A percentile compares a stretch with the other conserved stretches of the same genome.
These are phyloP conservation scores for Acanthurus lineatus DNA, from an alignment of 2,797 vertebrate species.

Conservation along the genomic window DNA sequence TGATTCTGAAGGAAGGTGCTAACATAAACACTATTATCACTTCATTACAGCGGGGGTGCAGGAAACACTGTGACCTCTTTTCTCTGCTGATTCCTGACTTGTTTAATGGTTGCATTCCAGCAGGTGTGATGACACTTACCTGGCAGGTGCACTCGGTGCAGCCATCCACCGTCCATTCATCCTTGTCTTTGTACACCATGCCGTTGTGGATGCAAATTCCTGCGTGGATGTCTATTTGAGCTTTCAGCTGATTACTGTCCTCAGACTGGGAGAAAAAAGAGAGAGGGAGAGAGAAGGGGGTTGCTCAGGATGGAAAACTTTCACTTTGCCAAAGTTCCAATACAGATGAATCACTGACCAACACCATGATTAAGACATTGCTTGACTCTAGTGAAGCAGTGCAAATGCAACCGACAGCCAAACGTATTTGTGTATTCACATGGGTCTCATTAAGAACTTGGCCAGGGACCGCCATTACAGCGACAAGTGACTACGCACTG, in stretches of 20 bases:
- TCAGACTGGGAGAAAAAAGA: slow-evolving; percentile 80
- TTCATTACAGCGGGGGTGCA: slow-evolving; percentile 45
- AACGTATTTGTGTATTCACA: slow-evolving; percentile 84
- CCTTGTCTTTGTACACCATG: slow-evolving; percentile 89
- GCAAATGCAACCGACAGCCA: slow-evolving; percentile 68
- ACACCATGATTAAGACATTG: slow-evolving; percentile 79
- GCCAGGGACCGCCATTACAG: slow-evolving; percentile 68
- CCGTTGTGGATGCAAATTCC: slow-evolving; percentile 93
- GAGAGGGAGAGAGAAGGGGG: slow-evolving; percentile 26
- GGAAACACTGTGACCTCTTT: slow-evolving; percentile 39
- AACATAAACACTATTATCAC: slow-evolving; percentile 63
- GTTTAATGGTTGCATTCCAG: slow-evolving; percentile 46
- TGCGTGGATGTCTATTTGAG: slow-evolving; percentile 82
- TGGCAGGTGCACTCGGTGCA: slow-evolving; percentile 98
- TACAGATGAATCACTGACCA: slow-evolving; percentile 76
- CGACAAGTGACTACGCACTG: slow-evolving; percentile 74
- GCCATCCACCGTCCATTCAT: slow-evolving; percentile 96
- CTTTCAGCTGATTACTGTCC: slow-evolving; percentile 85
- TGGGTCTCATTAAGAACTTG: slow-evolving; percentile 82
- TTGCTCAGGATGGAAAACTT: slow-evolving; percentile 76
- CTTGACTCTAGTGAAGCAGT: slow-evolving; percentile 74
- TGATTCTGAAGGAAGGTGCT: slow-evolving; percentile 28
- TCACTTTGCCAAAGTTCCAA: slow-evolving; percentile 80
- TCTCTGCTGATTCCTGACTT: slow-evolving; percentile 27
- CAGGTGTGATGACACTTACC: slow-evolving; percentile 82